phyloP scores from a whole-genome alignment of 1,140 invertebrate genomes.

The Diplogasteroides magnus region DNA sequence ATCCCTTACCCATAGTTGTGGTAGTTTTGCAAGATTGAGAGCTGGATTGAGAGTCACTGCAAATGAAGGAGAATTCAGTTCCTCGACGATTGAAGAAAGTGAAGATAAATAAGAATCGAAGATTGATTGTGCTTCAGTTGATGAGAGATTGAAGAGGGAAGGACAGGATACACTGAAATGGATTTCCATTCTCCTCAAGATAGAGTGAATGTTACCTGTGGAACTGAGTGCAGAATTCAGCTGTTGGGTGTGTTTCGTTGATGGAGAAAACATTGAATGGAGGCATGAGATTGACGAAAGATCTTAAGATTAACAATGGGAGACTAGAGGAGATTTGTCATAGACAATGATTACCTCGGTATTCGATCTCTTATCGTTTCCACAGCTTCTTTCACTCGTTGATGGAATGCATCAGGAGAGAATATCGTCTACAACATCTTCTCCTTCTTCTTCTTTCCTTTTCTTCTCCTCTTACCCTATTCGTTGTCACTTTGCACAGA shows the following conservation, averaged over 20 bases:
- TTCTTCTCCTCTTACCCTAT: neutral
- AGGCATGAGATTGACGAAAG: neutral
- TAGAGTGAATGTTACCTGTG: neutral
- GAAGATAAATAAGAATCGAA: neutral
- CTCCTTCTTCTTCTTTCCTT: neutral
- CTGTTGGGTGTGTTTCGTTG: neutral
- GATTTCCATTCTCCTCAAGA: neutral
- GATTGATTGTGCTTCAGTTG: neutral
- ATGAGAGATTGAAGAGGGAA: neutral
- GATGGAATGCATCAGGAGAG: neutral
- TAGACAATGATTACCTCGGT: neutral
- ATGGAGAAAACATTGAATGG: neutral
- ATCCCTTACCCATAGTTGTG: neutral
- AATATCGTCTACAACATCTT: neutral
- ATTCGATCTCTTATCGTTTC: neutral
- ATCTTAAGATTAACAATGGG: neutral
- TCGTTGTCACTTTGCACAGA: neutral
- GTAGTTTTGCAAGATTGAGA: neutral
- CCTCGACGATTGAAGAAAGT: too few relatives aligned
- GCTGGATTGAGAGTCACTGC: neutral
- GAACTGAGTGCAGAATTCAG: neutral
- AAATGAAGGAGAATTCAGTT: neutral
- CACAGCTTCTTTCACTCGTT: neutral
- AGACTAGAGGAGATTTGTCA: neutral
- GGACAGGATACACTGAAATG: neutral